phyloP scores from a whole-genome alignment of 37 sponge, comb jelly and placozoan species.

The Tethya wilhelma region DNA sequence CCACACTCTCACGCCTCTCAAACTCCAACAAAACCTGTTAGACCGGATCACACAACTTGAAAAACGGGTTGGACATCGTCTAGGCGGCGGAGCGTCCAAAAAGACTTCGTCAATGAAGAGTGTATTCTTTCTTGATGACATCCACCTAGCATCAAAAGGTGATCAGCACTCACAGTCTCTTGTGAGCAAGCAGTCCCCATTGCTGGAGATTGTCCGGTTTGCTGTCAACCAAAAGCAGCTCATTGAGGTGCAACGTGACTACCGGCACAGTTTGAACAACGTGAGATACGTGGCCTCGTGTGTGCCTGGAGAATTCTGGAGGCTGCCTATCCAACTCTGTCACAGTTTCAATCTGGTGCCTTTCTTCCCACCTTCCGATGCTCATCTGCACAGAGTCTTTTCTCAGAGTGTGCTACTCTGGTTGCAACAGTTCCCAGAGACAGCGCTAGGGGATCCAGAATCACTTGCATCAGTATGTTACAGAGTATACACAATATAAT shows the following conservation, averaged over 20 bases:
- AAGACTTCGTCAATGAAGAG: background rate
- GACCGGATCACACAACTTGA: constrained; percentile 2
- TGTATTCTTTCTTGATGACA: constrained; percentile 65
- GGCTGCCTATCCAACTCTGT: constrained; percentile 16
- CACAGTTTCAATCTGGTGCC: constrained; percentile 48
- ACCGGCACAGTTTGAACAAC: constrained; percentile 26
- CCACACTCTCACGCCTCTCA: constrained; percentile 5
- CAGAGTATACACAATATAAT: background rate
- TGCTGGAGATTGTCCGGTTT: constrained; percentile 24
- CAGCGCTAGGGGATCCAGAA: constrained; percentile 3
- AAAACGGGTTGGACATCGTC: constrained; percentile 18
- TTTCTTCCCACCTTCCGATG: constrained; percentile 48
- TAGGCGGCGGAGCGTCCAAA: background rate
- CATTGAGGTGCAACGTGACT: constrained; percentile 10
- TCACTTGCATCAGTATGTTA: constrained; percentile 29
- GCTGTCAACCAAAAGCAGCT: constrained; percentile 18
- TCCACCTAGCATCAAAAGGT: constrained; percentile 38
- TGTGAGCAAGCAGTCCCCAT: background rate
- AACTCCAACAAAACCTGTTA: constrained; percentile 39
- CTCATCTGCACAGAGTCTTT: constrained; percentile 35
- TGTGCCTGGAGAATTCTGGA: constrained; percentile 10
- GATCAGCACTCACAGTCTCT: background rate
- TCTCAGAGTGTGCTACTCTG: constrained; percentile 21
- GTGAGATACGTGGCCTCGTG: constrained; percentile 31
- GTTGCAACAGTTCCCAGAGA: constrained; percentile 40